Evolutionary conservation across 2,797 vertebrate genomes (phyloP), one percentile per base, ranked within the genome.

Genomic region (Otus scops): DNA sequence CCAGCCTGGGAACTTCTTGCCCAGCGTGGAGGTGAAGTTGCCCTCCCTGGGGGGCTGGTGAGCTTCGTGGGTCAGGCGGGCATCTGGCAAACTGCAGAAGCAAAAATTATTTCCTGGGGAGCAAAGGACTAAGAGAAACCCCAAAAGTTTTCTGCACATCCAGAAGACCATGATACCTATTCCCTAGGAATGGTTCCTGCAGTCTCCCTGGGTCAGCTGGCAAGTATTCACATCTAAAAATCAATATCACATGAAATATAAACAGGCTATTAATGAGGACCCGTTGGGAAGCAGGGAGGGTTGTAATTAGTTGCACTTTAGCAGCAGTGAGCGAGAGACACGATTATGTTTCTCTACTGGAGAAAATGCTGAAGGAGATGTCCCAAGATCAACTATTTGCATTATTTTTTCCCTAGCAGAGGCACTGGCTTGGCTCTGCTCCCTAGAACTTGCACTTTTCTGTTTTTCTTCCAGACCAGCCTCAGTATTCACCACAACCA

Each of bases 261-360:
- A 94, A 86, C 48, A 69, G 69, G 18, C 53, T 84, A 71, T 95
- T 96, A 89, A 94, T 75, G 85, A 95, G 41, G 79, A 88, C 84
- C 91, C 84, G 81, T 74, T 91, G 93, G 93, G 90, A 96, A 86
- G 45, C 69, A 43, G 59, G n/a, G 81, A 71, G 85, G 65, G 78
- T 23, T 89, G 77, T 85, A 92, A 95, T 96, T 93, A 84, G 41
- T 38, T 85, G 78, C 70, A 63, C 54, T 96, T 94, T 10, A 95
- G 80, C 71, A 91, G 80, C 75, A 61, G 81, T 0, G 5, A 65
- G 61, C 11, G 51, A 65, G 65, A 63, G 54, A 65, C 30, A 79
- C 38, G 45, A 80, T 89, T 84, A 51, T 53, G 45, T 76, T 88
- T 93, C 85, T 92, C 34, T 74, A 4, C 63, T 74, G 84, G 39